Conservation (phyloP, 2,797 vertebrate genomes). For the Melopsittacus undulatus region DNA sequence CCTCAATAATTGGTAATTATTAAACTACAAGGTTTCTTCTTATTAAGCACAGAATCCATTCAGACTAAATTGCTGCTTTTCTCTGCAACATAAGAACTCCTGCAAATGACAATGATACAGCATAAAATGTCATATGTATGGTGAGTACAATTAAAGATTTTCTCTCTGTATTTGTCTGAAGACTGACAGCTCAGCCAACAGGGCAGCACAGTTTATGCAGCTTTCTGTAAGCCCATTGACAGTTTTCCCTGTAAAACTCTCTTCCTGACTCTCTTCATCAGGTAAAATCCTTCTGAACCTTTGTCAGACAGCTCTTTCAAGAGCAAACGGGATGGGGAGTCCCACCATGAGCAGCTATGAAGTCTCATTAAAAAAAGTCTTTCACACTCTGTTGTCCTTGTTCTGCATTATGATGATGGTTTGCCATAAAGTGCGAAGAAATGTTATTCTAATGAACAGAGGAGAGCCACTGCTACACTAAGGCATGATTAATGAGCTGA, state of each 20-base stretch:
- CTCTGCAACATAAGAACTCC: not conserved
- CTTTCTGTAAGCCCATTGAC: conserved; percentile 64
- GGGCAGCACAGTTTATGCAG: conserved; percentile 41
- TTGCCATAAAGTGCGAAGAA: conserved; percentile 57
- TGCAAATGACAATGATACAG: not conserved
- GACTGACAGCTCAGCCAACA: conserved; percentile 68
- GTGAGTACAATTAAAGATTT: conserved; percentile 63
- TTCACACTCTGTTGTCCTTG: conserved; percentile 53
- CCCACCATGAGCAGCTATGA: conserved; percentile 61
- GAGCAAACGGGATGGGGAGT: conserved; percentile 42
- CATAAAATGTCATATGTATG: conserved; percentile 14
- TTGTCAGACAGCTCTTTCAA: conserved; percentile 71
- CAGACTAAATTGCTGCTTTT: not conserved
- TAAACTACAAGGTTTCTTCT: not conserved
- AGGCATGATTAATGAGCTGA: conserved; percentile 63
- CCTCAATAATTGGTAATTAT: not conserved
- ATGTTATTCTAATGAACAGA: conserved; percentile 65
- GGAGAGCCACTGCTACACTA: conserved; percentile 9
- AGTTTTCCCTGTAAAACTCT: conserved; percentile 61
- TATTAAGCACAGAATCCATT: not conserved
- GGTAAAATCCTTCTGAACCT: conserved; percentile 59
- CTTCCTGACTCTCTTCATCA: conserved; percentile 58
- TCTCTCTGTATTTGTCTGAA: conserved; percentile 27
- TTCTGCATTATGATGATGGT: conserved; percentile 60
- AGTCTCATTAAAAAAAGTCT: conserved; percentile 76